phyloP scores from a whole-genome alignment of 2,113 vertebrate genomes.

The Steatornis caripensis region DNA sequence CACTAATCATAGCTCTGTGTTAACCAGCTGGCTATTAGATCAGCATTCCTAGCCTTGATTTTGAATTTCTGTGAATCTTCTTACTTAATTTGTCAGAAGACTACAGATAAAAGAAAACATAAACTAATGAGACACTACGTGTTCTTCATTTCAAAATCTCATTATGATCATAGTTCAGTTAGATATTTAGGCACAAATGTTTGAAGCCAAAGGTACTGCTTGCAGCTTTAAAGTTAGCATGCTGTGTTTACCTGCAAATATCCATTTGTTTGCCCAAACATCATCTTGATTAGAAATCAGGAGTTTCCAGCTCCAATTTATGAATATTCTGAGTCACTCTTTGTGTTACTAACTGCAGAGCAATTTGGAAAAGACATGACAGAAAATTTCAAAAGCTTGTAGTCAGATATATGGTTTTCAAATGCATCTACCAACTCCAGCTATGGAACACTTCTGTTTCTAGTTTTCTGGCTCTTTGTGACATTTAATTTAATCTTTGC shows the following conservation, averaged over 20 bases:
- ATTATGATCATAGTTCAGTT: neutral
- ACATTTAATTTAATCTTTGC: neutral
- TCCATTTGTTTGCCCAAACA: neutral
- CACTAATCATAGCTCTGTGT: neutral
- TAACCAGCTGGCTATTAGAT: neutral
- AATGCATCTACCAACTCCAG: neutral
- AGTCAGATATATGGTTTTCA: neutral
- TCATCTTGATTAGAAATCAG: neutral
- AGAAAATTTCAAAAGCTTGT: neutral
- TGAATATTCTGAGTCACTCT: neutral
- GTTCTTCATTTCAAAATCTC: neutral
- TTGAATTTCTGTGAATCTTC: neutral
- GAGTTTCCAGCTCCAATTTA: neutral
- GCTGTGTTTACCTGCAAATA: slow-evolving; percentile 12
- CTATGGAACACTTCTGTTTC: neutral
- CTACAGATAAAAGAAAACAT: neutral
- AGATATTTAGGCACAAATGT: neutral
- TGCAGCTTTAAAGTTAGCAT: neutral
- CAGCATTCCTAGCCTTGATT: neutral
- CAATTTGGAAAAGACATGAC: neutral
- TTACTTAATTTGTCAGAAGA: neutral
- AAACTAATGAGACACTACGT: neutral
- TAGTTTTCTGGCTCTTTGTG: neutral
- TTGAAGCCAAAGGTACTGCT: neutral
- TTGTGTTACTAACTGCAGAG: neutral